Percentiles rank a stretch among this genome's conserved stretches.
phyloP scores from a whole-genome alignment of 1,140 invertebrate genomes.

The Pseudachorutes palmiensis region DNA sequence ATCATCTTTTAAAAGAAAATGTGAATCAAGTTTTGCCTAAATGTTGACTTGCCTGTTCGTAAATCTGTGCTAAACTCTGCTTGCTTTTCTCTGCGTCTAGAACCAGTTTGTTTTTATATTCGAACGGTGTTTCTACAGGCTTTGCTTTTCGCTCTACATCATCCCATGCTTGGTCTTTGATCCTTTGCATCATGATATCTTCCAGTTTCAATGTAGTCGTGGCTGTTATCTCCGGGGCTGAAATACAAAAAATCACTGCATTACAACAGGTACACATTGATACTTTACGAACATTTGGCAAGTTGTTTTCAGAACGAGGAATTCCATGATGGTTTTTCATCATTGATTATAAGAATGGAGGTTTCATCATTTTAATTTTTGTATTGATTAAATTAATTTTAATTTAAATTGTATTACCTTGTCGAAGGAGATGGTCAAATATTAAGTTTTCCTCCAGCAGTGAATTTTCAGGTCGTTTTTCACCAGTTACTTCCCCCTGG shows the following conservation, averaged over 20 bases:
- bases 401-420: constrained; percentile 45
- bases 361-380: constrained; percentile 27
- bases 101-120: constrained; percentile 82
- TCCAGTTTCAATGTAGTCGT: constrained; percentile 78
- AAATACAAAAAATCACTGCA: constrained; percentile 15
- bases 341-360: constrained; percentile 25
- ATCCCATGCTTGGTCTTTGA: constrained; percentile 92
- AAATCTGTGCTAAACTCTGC: constrained; percentile 84
- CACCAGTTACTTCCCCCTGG: constrained; percentile 74
- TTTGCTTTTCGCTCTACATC: constrained; percentile 87
- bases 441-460: constrained; percentile 83
- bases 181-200: constrained; percentile 80
- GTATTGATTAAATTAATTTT: background rate
- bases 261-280: background rate
- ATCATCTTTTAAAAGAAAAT: constrained; percentile 16
- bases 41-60: constrained; percentile 59
- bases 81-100: constrained; percentile 95
- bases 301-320: constrained; percentile 36
- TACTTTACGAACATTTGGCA: background rate
- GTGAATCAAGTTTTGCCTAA: background rate
- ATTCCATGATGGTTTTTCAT: constrained; percentile 32
- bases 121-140: constrained; percentile 67
- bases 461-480: constrained; percentile 77
- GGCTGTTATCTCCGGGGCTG: constrained; percentile 81
- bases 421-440: constrained; percentile 73